Conservation (phyloP, 2,888 invertebrate species). For the Apoderus coryli region DNA sequence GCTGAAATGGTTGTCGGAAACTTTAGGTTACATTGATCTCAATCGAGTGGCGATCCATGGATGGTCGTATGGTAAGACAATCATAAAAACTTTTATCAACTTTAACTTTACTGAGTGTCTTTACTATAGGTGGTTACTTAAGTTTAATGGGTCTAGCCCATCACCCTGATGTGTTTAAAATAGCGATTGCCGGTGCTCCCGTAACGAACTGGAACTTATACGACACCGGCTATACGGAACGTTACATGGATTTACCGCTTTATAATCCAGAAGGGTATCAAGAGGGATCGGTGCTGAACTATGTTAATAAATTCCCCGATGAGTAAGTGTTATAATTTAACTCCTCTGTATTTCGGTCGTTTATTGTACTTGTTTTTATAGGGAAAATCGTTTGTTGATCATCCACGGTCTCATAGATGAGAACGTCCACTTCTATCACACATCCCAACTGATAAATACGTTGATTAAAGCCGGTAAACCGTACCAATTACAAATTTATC, state of each 20-base stretch:
- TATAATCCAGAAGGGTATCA: constrained; percentile 66
- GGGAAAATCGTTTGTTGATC: constrained; percentile 79
- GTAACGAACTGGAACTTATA: constrained; percentile 96
- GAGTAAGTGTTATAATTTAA: constrained; percentile 45
- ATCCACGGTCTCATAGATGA: constrained; percentile 97
- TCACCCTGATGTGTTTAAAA: constrained; percentile 84
- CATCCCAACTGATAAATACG: constrained; percentile 78
- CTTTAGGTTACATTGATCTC: constrained; percentile 80
- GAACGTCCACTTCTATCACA: constrained; percentile 97
- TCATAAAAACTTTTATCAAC: constrained; percentile 2
- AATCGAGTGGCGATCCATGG: constrained; percentile 89
- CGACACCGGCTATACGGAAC: constrained; percentile 97
- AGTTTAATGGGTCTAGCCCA: constrained; percentile 89
- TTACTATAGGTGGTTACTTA: constrained; percentile 64
- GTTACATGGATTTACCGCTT: constrained; percentile 84
- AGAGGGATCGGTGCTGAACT: constrained; percentile 71
- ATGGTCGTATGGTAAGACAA: constrained; percentile 84
- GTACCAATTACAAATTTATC: constrained; percentile 88
- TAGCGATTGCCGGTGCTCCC: constrained; percentile 93
- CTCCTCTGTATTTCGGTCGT: constrained; percentile 1
- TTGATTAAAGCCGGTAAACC: constrained; percentile 92
- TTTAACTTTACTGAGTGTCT: not conserved
- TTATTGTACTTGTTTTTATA: constrained; percentile 26
- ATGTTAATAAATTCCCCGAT: constrained; percentile 79
- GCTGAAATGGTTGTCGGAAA: constrained; percentile 68